Evolutionary conservation across 2,113 vertebrate species (phyloP), one percentile per base, ranked within the genome.

Genomic region (Calcarius ornatus): DNA sequence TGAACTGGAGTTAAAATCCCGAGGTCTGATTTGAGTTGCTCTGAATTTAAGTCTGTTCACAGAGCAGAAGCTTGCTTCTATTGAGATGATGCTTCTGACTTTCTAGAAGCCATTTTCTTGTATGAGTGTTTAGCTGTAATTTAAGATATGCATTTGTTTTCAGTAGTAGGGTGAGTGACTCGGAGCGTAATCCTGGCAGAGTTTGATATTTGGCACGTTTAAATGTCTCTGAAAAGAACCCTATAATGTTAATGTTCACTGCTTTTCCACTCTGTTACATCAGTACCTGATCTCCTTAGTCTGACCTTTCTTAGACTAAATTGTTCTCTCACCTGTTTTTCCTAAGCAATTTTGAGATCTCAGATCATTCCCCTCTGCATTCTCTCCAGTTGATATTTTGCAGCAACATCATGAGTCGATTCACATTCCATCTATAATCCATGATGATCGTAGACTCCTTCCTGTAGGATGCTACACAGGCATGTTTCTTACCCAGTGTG

Each of bases 391-490:
- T 30, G 45, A 20, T 71, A 42, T 35, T 79, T 71, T 68, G 63
- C 28, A 53, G 57, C 40, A 77, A 0, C 13, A 10, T 47, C 13
- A 4, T 5, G 12, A 88, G 66, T 45, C 15, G 47, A 54, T 69
- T 79, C 24, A 1, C 0, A 0, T 45, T 64, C 45, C 1, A 1
- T 50, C 38, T 40, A 2, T 38, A 47, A 35, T 14, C 43, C 30
- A 2, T 18, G 51, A 17, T 66, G 43, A 30, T 25, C 33, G 12
- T 6, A 19, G 59, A 27, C 37, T 40, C 61, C 25, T 59, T 79
- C 51, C 71, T 68, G 33, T 1, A 15, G 3, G 31, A 10, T 38
- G n/a, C 51, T 81, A 42, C 10, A 3, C 2, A 13, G 15, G 59
- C 35, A 5, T n/a, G 28, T 59, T 81, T 42, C 38, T 53, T 48